Conservation (phyloP, 2,113 vertebrate genomes). For the Myrmecobius fasciatus region DNA sequence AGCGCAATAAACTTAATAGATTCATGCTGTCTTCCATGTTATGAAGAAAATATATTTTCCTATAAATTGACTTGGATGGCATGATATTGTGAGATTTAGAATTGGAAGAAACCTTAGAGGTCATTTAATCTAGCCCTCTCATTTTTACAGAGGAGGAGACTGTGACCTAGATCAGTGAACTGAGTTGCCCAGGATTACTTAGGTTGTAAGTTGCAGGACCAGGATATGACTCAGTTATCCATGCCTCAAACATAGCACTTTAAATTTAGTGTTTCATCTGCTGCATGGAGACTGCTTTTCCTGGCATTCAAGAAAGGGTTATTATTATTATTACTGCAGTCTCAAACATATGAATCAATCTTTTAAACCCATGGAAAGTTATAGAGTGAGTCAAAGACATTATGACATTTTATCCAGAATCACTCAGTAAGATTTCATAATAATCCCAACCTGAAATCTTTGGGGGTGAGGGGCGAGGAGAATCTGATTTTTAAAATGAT, state of each 20-base stretch:
- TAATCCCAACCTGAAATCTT: not conserved
- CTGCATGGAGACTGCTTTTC: not conserved
- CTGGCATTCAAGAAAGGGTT: not conserved
- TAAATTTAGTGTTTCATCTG: not conserved
- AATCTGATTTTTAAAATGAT: not conserved
- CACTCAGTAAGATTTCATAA: not conserved
- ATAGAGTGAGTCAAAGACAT: not conserved
- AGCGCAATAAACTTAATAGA: not conserved
- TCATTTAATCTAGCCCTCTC: not conserved
- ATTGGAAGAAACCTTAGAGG: not conserved
- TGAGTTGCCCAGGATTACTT: not conserved
- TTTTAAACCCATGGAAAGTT: not conserved
- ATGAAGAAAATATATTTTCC: not conserved
- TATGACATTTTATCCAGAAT: not conserved
- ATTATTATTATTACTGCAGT: not conserved
- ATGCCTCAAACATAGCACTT: not conserved
- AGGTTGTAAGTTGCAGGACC: not conserved
- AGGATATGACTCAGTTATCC: not conserved
- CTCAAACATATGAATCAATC: not conserved
- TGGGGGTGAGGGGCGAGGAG: no score
- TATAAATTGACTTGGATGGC: not conserved
- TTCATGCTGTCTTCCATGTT: not conserved
- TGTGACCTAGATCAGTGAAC: not conserved
- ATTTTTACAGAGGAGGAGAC: not conserved
- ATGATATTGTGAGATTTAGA: not conserved